phyloP scores from a whole-genome alignment of 1,140 invertebrate genomes.

The Drosophila insularis region DNA sequence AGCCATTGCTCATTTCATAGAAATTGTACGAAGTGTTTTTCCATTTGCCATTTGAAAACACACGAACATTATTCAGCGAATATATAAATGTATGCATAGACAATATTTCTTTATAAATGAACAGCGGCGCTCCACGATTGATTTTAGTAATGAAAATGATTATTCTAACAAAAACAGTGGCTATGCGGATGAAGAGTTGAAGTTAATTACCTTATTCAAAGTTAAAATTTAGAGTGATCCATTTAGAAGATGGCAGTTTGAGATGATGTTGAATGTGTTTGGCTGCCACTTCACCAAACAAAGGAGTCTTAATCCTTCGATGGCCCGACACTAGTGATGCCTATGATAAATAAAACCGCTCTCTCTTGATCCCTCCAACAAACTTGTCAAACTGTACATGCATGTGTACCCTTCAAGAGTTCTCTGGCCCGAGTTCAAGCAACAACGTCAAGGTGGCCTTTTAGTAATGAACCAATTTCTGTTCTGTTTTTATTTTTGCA shows the following conservation, averaged over 20 bases:
- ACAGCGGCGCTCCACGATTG: background rate
- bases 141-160: constrained; percentile 25
- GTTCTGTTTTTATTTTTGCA: constrained; percentile 66
- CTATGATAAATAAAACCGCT: background rate
- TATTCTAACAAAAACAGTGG: constrained; percentile 15
- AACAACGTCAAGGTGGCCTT: constrained; percentile 73
- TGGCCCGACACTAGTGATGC: background rate
- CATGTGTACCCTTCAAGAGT: constrained; percentile 59
- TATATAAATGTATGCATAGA: background rate
- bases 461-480: constrained; percentile 77
- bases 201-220: too few relatives aligned
- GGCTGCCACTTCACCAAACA: background rate
- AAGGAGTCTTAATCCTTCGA: background rate
- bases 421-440: constrained; percentile 75
- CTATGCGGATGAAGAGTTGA: background rate
- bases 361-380: background rate
- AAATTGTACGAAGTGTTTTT: constrained; percentile 13
- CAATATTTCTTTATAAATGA: background rate
- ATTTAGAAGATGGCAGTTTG: background rate
- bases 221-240: constrained; percentile 7
- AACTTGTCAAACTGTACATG: constrained; percentile 22
- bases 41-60: background rate
- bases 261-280: background rate
- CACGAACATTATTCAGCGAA: background rate
- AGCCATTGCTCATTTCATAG: constrained; percentile 24